Percentiles rank a stretch among this genome's conserved stretches.
Evolutionary conservation across 2,888 invertebrate species (phyloP).

Genomic region (Chrysopilus asiliformis): DNA sequence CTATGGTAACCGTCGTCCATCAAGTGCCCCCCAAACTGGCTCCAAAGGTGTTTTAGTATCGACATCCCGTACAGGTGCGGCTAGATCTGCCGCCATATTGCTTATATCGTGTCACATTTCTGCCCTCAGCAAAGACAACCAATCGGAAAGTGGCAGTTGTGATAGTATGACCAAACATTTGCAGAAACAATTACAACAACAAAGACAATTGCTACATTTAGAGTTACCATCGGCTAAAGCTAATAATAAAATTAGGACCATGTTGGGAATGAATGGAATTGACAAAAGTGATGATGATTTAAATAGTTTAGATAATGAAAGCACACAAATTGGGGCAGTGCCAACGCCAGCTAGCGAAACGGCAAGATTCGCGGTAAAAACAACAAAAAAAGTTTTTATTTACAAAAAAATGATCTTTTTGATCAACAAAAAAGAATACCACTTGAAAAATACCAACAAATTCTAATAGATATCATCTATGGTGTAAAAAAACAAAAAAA

Average conservation of each 20-base stretch:
- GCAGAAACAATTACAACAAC: conserved; percentile 36
- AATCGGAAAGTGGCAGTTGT: conserved; percentile 17
- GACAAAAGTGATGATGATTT: conserved; percentile 28
- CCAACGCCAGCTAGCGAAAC: conserved; percentile 37
- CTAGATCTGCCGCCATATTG: conserved; percentile 87
- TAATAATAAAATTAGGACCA: conserved; percentile 34
- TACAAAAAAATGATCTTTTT: no score
- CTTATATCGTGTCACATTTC: conserved; percentile 79
- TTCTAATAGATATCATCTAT: no score
- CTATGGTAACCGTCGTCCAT: conserved; percentile 37
- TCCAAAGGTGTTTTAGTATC: conserved; percentile 58
- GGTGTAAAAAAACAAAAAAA: no score
- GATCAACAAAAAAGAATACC: no score
- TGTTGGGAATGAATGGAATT: conserved; percentile 35
- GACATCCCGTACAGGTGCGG: conserved; percentile 84
- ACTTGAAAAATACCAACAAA: no score
- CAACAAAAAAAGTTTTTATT: no score
- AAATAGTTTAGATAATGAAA: conserved; percentile 31
- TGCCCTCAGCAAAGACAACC: conserved; percentile 42
- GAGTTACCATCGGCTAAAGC: conserved; percentile 34
- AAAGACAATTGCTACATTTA: conserved; percentile 35
- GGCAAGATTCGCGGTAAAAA: conserved; percentile 37
- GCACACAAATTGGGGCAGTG: conserved; percentile 36
- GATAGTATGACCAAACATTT: conserved; percentile 33
- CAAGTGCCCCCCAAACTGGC: conserved; percentile 40